Percentiles rank a stretch among this genome's conserved stretches.
Conservation (phyloP, 2,797 vertebrate genomes). For the Tenualosa ilisha region DNA sequence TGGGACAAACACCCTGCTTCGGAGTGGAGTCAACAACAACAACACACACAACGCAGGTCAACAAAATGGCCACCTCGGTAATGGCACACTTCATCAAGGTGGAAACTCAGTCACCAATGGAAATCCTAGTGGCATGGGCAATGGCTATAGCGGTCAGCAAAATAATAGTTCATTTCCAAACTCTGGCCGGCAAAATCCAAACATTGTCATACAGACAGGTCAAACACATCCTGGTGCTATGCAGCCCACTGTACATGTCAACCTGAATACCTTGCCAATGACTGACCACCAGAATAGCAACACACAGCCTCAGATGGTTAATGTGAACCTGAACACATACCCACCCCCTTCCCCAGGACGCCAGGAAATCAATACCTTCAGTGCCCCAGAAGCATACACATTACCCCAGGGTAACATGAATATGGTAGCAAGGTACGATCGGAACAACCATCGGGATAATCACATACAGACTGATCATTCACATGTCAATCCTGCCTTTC, state of each 20-base stretch:
- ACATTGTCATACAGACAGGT: constrained; percentile 70
- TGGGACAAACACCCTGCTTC: constrained; percentile 39
- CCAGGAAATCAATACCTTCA: not conserved
- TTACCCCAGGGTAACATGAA: constrained; percentile 1
- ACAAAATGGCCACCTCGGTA: constrained; percentile 53
- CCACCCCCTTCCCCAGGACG: constrained; percentile 40
- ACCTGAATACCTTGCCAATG: constrained; percentile 63
- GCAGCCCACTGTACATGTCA: constrained; percentile 67
- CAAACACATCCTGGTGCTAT: constrained; percentile 47
- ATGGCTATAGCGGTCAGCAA: constrained; percentile 36
- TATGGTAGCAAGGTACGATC: constrained; percentile 28
- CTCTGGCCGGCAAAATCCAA: constrained; percentile 62
- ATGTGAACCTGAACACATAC: constrained; percentile 72
- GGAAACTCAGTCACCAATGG: constrained; percentile 48
- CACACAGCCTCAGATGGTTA: constrained; percentile 67
- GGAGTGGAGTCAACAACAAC: constrained; percentile 37
- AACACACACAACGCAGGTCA: constrained; percentile 39
- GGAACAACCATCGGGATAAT: constrained; percentile 43
- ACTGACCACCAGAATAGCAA: constrained; percentile 48
- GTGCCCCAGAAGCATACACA: constrained; percentile 38
- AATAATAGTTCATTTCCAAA: constrained; percentile 54
- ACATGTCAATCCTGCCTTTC: constrained; percentile 43
- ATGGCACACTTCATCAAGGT: constrained; percentile 51
- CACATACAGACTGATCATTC: constrained; percentile 19
- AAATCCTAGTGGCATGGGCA: constrained; percentile 41